Evolutionary conservation across 2,888 invertebrate species (phyloP).

Genomic region (Clivina fossor): DNA sequence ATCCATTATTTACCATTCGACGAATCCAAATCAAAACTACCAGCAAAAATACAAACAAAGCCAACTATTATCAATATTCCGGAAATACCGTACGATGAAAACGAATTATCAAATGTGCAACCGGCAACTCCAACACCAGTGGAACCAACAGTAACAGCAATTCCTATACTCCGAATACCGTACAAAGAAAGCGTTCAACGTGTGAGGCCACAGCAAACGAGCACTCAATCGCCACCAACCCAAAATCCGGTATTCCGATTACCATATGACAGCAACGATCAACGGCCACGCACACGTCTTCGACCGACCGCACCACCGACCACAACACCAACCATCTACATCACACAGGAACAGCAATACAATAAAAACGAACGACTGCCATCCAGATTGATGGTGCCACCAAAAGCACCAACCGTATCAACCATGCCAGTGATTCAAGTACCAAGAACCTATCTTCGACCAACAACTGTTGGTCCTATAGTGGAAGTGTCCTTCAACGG

Average conservation of each 20-base stretch:
- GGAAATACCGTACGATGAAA: constrained; percentile 23
- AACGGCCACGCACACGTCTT: constrained; percentile 21
- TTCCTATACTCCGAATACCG: constrained; percentile 22
- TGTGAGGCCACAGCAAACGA: neutral
- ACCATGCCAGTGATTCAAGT: constrained; percentile 36
- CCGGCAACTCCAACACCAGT: constrained; percentile 16
- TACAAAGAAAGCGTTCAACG: constrained; percentile 13
- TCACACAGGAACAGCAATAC: constrained; percentile 23
- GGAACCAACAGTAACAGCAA: constrained; percentile 20
- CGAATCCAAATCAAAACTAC: constrained; percentile 37
- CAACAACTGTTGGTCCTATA: constrained; percentile 38
- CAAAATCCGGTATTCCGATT: constrained; percentile 15
- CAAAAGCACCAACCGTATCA: constrained; percentile 36
- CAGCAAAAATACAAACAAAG: constrained; percentile 9
- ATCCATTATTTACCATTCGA: constrained; percentile 43
- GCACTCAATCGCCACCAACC: constrained; percentile 16
- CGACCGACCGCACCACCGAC: constrained; percentile 30
- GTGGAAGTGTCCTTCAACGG: constrained; percentile 20
- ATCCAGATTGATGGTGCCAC: constrained; percentile 38
- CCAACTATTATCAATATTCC: constrained; percentile 12
- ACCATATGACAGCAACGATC: constrained; percentile 19
- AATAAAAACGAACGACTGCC: constrained; percentile 19
- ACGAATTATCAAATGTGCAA: constrained; percentile 14
- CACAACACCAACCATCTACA: constrained; percentile 26
- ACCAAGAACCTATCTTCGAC: constrained; percentile 36